Evolutionary conservation across 2,888 invertebrate species (phyloP), one percentile per base, ranked within the genome.

Genomic region (Tetragonula carbonaria): DNA sequence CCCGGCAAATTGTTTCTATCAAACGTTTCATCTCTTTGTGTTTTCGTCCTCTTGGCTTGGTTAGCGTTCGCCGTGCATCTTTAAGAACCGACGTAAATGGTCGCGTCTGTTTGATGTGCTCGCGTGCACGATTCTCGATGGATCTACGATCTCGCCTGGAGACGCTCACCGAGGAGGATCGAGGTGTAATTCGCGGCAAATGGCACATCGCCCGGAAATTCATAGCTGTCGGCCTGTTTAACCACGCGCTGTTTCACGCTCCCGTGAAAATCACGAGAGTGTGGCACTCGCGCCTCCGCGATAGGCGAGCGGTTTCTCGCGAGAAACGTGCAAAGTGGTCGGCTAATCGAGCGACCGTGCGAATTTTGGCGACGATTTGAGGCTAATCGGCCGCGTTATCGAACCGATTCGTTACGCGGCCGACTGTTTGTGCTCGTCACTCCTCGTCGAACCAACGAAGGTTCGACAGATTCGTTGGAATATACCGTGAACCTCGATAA

Each of bases 161-260:
- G 28, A 8, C 28, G 62, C 5, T 8, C 23, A 6, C 38, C 18
- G 50, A 70, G 66, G 59, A 21, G 76, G 77, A 80, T 81, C 81
- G 63, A 68, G 81, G 77, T 78, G 72, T 91, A 91, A 91, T 91
- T 90, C 88, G 87, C 86, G 86, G 86, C 90, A 90, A 91, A 78
- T 73, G 82, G 86, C 57, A 68, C 74, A 74, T 86, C 86, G 86
- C 80, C 82, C 85, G 88, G 76, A 88, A 87, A 91, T 90, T 88
- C 83, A 79, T 79, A 81, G 81, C 78, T 76, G 75, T 76, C 76
- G 62, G 59, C 72, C 59, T 79, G 79, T 71, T 82, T 74, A 79
- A 79, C 65, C 78, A 57, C 68, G 55, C 57, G 21, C 38, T 21
- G 53, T 76, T 38, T 62, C 70, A 18, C 45, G 45, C 33, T 51